These are phyloP conservation scores for Semicossyphus pulcher DNA, from an alignment of 2,113 vertebrate genomes.

Conservation along the genomic window DNA sequence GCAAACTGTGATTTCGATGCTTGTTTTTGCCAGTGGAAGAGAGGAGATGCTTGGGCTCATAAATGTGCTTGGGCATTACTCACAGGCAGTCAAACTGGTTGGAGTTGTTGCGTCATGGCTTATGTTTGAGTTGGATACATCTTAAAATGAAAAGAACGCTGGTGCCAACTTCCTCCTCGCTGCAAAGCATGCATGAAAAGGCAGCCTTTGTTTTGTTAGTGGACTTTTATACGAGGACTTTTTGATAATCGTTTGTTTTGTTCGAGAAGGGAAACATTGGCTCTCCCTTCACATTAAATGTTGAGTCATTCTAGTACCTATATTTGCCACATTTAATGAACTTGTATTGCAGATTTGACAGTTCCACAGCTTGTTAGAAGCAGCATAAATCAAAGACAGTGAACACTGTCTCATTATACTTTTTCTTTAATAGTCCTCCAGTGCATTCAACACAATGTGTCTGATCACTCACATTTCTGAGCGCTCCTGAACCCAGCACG, in stretches of 20 bases:
- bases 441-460: too few species aligned
- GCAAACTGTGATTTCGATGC: conserved; percentile 47
- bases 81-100: conserved; percentile 42
- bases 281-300: too few species aligned
- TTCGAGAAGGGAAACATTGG: background rate
- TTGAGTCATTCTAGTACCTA: too few species aligned
- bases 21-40: conserved; percentile 64
- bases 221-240: background rate
- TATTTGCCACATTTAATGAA: too few species aligned
- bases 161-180: conserved; percentile 30
- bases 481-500: too few species aligned
- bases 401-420: too few species aligned
- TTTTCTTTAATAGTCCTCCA: too few species aligned
- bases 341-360: too few species aligned
- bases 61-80: conserved; percentile 43
- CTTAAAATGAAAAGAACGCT: conserved; percentile 19
- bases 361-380: too few species aligned
- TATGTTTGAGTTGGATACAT: conserved; percentile 40
- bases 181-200: conserved; percentile 25
- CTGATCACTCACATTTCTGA: too few species aligned
- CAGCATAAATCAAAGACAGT: too few species aligned
- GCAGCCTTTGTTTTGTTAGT: background rate
- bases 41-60: conserved; percentile 38
- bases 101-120: conserved; percentile 41
- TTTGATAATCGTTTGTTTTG: background rate